phyloP scores from a whole-genome alignment of 2,888 invertebrate species.

The Drosophila mimica region DNA sequence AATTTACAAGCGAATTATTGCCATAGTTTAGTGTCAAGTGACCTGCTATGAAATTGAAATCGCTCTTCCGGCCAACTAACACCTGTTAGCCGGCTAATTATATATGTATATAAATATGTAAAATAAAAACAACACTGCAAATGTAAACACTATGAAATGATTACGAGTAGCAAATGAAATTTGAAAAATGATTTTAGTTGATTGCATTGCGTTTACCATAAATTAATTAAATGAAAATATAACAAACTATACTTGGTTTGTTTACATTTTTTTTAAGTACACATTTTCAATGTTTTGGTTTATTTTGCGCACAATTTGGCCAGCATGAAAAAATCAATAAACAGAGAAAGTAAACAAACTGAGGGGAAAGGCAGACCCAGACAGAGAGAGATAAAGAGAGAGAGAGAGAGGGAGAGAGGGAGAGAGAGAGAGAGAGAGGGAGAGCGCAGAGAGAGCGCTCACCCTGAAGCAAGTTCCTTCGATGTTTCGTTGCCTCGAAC shows the following conservation, averaged over 20 bases:
- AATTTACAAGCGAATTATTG: not conserved
- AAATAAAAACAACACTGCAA: not conserved
- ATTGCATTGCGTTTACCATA: conserved; percentile 12
- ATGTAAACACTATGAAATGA: conserved; percentile 4
- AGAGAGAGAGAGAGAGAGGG: not conserved
- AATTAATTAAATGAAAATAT: conserved; percentile 41
- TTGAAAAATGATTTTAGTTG: conserved; percentile 16
- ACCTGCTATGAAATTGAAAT: not conserved
- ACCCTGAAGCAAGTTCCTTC: conserved; percentile 26
- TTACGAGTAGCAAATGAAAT: not conserved
- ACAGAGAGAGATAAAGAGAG: not conserved
- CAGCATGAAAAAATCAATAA: conserved; percentile 73
- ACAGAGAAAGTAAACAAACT: conserved; percentile 24
- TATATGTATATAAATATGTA: not conserved
- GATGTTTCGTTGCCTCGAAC: conserved; percentile 10
- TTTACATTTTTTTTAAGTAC: conserved; percentile 39
- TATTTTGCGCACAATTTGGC: conserved; percentile 42
- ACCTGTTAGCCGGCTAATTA: conserved; percentile 58
- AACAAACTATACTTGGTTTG: conserved; percentile 9
- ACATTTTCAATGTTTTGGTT: conserved; percentile 20
- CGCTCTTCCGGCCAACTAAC: conserved; percentile 12
- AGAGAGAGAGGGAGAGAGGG: not conserved
- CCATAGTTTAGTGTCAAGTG: too few species aligned
- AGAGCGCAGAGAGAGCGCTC: conserved; percentile 19
- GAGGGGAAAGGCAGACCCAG: not conserved